phyloP scores from a whole-genome alignment of 1,140 invertebrate genomes.

The Atopsyche davidsoni region DNA sequence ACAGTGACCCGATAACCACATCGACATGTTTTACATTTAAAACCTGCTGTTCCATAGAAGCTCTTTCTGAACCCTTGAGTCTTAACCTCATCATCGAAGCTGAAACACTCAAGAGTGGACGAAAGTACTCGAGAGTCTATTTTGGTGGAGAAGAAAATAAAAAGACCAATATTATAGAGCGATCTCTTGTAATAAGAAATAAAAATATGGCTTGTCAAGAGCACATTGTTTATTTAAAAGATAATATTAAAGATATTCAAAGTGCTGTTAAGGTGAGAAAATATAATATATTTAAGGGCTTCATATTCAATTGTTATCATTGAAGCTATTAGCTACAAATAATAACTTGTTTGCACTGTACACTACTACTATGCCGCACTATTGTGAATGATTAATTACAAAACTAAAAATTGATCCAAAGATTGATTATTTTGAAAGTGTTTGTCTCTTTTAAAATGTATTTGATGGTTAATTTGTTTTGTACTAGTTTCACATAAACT shows the following conservation, averaged over 20 bases:
- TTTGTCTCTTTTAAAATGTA: too few relatives aligned
- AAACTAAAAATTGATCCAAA: too few relatives aligned
- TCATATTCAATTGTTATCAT: neutral
- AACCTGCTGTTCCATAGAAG: constrained; percentile 76
- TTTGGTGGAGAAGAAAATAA: constrained; percentile 53
- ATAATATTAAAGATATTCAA: constrained; percentile 78
- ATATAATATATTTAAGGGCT: neutral
- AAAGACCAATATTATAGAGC: constrained; percentile 54
- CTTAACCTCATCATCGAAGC: constrained; percentile 77
- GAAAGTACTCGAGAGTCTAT: constrained; percentile 77
- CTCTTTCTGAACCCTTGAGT: constrained; percentile 50
- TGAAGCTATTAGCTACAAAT: neutral
- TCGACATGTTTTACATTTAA: constrained; percentile 83
- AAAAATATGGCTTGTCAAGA: constrained; percentile 57
- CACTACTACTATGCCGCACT: too few relatives aligned
- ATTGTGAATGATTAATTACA: too few relatives aligned
- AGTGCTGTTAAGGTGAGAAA: constrained; percentile 63
- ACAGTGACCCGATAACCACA: constrained; percentile 55
- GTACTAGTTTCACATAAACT: constrained; percentile 72
- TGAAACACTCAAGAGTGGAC: constrained; percentile 68
- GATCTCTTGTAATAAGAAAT: constrained; percentile 51
- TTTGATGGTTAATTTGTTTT: too few relatives aligned
- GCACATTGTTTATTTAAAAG: constrained; percentile 76
- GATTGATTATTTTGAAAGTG: too few relatives aligned
- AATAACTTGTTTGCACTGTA: too few relatives aligned